Evolutionary conservation across 2,113 vertebrate genomes (phyloP).

Genomic region (Daubentonia madagascariensis): DNA sequence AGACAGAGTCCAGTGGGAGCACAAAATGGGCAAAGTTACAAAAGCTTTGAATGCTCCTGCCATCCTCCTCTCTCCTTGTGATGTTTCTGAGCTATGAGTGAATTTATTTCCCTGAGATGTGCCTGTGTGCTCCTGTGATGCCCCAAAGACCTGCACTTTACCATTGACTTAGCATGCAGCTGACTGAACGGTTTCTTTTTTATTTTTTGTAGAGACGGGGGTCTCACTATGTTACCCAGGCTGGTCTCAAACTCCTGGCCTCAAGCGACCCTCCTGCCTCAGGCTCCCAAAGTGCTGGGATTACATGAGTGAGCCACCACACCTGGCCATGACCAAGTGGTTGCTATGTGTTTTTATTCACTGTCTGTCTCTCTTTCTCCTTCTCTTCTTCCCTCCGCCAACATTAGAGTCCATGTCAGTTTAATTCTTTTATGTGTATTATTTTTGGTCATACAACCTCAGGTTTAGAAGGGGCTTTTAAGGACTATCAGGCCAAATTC

Average conservation of each 20-base stretch:
- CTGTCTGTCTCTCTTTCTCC: neutral
- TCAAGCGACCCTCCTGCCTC: no score
- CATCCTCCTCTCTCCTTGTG: neutral
- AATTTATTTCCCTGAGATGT: neutral
- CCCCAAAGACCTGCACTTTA: neutral
- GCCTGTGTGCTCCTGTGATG: neutral
- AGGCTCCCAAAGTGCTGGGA: neutral
- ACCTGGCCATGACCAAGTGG: neutral
- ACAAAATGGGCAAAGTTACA: neutral
- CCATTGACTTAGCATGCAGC: neutral
- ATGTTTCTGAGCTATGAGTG: neutral
- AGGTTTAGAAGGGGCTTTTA: neutral
- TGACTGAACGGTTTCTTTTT: neutral
- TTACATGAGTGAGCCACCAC: no score
- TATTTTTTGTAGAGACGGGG: neutral
- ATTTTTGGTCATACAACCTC: slow-evolving; percentile 10
- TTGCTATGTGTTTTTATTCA: neutral
- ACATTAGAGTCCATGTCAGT: neutral
- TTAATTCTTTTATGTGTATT: neutral
- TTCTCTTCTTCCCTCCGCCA: neutral
- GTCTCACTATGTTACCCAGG: neutral
- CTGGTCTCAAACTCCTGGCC: neutral
- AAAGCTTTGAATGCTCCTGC: neutral
- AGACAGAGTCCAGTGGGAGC: neutral
- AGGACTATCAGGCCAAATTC: neutral